These are phyloP conservation scores for Cryptoprocta ferox DNA, from an alignment of 2,797 vertebrate genomes.

Conservation along the genomic window DNA sequence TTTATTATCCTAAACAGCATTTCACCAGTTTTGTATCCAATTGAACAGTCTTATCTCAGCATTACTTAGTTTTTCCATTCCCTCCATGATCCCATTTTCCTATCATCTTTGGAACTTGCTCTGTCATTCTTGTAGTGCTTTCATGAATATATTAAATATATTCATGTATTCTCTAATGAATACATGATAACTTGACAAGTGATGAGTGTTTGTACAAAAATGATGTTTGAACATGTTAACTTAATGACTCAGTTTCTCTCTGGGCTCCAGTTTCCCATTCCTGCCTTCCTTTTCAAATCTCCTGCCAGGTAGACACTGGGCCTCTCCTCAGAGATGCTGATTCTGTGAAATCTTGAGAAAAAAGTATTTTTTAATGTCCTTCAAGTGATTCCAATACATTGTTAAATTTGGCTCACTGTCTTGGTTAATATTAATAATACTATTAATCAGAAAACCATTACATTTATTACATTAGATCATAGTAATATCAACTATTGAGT, in stretches of 20 bases:
- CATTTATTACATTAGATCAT: background rate
- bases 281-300: background rate
- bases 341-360: background rate
- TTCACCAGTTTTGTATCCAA: background rate
- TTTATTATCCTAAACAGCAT: background rate
- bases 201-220: background rate
- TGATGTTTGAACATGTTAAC: background rate
- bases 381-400: background rate
- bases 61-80: background rate
- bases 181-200: background rate
- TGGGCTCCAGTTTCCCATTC: background rate
- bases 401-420: constrained; percentile 7
- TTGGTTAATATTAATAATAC: constrained; percentile 21
- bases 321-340: background rate
- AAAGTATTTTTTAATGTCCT: constrained; percentile 1
- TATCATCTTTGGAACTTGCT: background rate
- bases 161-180: background rate
- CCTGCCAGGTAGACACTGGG: background rate
- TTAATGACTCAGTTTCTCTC: constrained; percentile 3
- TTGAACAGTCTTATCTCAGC: background rate
- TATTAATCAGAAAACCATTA: background rate
- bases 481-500: background rate
- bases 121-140: background rate
- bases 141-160: background rate
- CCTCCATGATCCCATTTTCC: background rate